Base-by-base conservation (phyloP, 1,140 invertebrate genomes). In the Euschistus heros region DNA sequence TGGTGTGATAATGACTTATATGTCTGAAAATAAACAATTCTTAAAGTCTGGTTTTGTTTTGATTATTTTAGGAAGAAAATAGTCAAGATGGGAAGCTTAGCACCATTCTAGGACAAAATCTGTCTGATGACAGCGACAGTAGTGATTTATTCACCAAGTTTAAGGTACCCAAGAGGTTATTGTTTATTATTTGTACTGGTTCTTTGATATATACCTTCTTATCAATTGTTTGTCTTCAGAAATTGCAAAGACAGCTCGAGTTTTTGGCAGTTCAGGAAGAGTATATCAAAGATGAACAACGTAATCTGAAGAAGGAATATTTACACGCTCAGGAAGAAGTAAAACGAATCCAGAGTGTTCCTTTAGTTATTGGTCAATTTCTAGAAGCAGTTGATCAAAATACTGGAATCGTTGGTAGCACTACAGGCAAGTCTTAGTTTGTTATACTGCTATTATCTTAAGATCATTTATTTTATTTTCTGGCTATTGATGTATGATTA, bases 361-460 rank as follows among this genome's bases (percentile, higher is more conserved):
- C 95, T 30, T 78, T 98, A 57, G 94, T 98, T 2, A 98, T 98
- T 78, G 95, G 95, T 13, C 95, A 98, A 77, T 98, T 98, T 75
- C 79, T 98, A 65, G 95, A 98, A 80, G 94, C 95, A 69, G 93
- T 98, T 59, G 95, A 98, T 77, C 94, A 97, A 74, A 97, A 98
- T 74, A 97, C 93, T 69, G 95, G 94, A 47, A 98, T 98, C 73
- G 91, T 89, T 64, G 86, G 86, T 2, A 87, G 85, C 37, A 89
- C 87, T 15, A 89, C 87, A 67, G 86, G 84, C 84, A 69, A 71
- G 66, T 67, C 42, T 46, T 37, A 1, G n/a, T n/a, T n/a, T n/a
- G n/a, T n/a, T n/a, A n/a, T n/a, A n/a, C n/a, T n/a, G n/a, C n/a
- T n/a, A n/a, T n/a, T n/a, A n/a, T n/a, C n/a, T 37, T 37, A 37